Conservation (phyloP, 2,888 invertebrate genomes). For the Leptinotarsa tumamoca region DNA sequence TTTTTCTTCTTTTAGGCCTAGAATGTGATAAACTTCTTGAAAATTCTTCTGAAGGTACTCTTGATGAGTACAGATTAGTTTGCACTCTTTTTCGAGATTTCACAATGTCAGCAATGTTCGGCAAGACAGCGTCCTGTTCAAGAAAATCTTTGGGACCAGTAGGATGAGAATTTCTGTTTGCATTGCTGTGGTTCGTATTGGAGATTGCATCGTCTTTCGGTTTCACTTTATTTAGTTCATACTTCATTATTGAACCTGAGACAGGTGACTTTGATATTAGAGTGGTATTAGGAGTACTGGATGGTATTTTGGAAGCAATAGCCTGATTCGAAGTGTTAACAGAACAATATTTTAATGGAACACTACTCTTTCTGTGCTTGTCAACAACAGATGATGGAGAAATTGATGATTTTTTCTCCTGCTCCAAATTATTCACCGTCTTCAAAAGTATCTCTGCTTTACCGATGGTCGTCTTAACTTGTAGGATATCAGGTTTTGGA, state of each 20-base stretch:
- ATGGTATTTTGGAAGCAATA: constrained; percentile 1
- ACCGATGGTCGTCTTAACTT: not conserved
- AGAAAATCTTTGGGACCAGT: not conserved
- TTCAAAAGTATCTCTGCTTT: too few species aligned
- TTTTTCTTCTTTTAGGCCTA: constrained; percentile 6
- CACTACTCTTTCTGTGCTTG: too few species aligned
- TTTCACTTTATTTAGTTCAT: not conserved
- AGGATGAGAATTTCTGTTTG: not conserved
- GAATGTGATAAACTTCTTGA: not conserved
- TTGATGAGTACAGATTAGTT: constrained; percentile 3
- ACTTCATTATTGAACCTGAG: not conserved
- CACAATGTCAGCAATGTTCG: not conserved
- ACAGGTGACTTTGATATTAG: not conserved
- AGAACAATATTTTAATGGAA: too few species aligned
- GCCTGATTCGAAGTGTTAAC: not conserved
- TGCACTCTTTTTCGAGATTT: constrained; percentile 10
- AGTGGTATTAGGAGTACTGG: not conserved
- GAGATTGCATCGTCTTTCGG: not conserved
- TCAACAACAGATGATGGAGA: too few species aligned
- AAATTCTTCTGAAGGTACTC: not conserved
- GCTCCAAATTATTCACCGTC: too few species aligned
- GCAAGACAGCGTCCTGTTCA: constrained; percentile 2
- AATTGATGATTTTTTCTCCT: too few species aligned
- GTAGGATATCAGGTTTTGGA: not conserved
- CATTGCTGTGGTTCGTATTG: too few species aligned